A percentile compares a stretch with the other conserved stretches of the same genome.
phyloP scores from a whole-genome alignment of 2,113 vertebrate genomes.

The Macrotus californicus region DNA sequence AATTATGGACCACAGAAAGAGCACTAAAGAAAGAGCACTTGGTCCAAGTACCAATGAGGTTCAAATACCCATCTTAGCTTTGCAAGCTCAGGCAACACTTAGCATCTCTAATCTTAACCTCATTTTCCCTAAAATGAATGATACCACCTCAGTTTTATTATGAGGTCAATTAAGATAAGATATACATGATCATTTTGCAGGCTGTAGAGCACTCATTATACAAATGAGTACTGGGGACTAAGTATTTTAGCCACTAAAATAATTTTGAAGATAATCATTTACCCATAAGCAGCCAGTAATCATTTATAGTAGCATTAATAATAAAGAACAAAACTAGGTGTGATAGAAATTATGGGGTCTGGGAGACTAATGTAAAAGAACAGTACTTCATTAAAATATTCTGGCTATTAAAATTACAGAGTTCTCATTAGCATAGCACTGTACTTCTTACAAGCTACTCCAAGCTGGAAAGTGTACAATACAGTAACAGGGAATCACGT shows the following conservation, averaged over 20 bases:
- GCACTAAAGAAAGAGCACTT: neutral
- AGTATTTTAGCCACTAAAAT: conserved; percentile 15
- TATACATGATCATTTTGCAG: neutral
- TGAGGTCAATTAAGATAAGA: neutral
- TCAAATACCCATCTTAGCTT: neutral
- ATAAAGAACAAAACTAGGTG: conserved; percentile 10
- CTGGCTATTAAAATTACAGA: neutral
- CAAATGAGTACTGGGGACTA: neutral
- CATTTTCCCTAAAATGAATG: neutral
- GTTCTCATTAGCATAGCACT: neutral
- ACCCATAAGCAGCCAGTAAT: neutral
- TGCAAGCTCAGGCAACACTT: neutral
- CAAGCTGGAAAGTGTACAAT: neutral
- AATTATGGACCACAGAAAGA: neutral
- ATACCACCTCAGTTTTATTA: neutral
- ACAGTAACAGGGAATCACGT: too few relatives aligned
- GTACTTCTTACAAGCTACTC: neutral
- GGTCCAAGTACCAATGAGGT: neutral
- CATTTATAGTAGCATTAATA: neutral
- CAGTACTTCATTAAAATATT: neutral
- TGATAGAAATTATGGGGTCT: neutral
- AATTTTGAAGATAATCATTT: conserved; percentile 17
- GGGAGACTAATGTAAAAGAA: neutral
- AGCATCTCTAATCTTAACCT: neutral
- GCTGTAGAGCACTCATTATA: neutral